Evolutionary conservation across 2,113 vertebrate species (phyloP), one percentile per base, ranked within the genome.

Genomic region (Pelmatolapia mariae): DNA sequence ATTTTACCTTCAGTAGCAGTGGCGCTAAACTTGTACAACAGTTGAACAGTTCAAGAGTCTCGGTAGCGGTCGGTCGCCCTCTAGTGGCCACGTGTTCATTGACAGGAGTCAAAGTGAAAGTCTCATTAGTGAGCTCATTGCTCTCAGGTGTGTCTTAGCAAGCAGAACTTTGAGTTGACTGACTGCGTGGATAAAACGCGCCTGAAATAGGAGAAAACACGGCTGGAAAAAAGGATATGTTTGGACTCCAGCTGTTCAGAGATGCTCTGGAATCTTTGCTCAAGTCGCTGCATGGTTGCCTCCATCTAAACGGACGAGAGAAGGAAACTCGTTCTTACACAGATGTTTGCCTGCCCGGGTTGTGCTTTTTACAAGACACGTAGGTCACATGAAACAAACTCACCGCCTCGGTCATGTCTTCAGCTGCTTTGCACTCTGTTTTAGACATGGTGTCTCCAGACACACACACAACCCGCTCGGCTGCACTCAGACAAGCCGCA

Each of bases 191-290:
- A 31, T 29, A 18, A 78, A n/a, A 50, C 16, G 3, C 45, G 45
- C 4, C 26, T 31, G 16, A 50, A 78, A 52, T 47, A 10, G 43
- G n/a, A 50, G 6, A 50, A 50, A 78, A 15, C 12, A 8, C 6
- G 40, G 15, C 16, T 31, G 6, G 15, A 12, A 76, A 95, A 95
- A 97, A 98, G 97, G 98, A 98, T 99, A 99, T 99, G 94, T 91
- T 96, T 97, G 56, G 94, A 93, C 81, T 96, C 95, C 81, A 98
- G 66, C 81, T 97, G 95, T 40, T 96, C 94, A 1, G 96, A 96
- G 53, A 98, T 92, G 2, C 89, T 91, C 84, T 97, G 95, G 57
- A 99, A 98, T 88, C 93, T 95, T 13, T 96, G 97, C 38, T 98
- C 96, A 63, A 99, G 92, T 43, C 94, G 90, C 63, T 93, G 94